Base-by-base conservation (phyloP, 2,113 vertebrate genomes). In the Galeopterus variegatus region DNA sequence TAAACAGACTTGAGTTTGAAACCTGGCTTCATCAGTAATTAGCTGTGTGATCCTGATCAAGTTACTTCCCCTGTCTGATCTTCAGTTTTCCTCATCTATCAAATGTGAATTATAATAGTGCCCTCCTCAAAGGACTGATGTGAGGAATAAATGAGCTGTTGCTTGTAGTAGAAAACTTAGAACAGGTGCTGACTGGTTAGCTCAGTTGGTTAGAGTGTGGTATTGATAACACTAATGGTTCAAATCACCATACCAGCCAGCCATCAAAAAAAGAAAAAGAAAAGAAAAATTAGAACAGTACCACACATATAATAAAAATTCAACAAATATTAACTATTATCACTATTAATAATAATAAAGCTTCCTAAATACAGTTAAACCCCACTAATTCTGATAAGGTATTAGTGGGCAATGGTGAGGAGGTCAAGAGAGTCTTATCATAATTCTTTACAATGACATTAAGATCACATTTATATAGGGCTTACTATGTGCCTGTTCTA, bases 381-480 rank as follows among this genome's bases (percentile, higher is more conserved):
- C 48, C 58, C 28, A 79, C 21, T 72, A 62, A 80, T 58, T 91
- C 70, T 84, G 41, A 96, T 50, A 81, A 96, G 41, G n/a, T 90
- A 26, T 62, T 77, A 33, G 26, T 62, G 13, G 41, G 48, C 83
- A 58, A 76, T 45, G 45, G 60, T 50, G 73, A 33, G 15, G 7
- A 60, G 28, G 36, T 28, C 45, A 14, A 65, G 41, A 24, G 56
- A 45, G 72, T 86, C 33, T 3, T 50, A 26, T 33, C 45, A 26
- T 58, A 81, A 85, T 64, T 91, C 60, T 73, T 88, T 41, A 45
- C 36, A 62, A 65, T 33, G 41, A 62, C 72, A 73, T 85, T 70
- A 62, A 73, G 58, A 70, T 28, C 45, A 73, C 64, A 73, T 54
- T 80, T 94, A 52, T 31, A 26, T 93, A 69, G 6, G 6, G 33